phyloP scores from a whole-genome alignment of 2,113 vertebrate species.

The Lagenorhynchus albirostris region DNA sequence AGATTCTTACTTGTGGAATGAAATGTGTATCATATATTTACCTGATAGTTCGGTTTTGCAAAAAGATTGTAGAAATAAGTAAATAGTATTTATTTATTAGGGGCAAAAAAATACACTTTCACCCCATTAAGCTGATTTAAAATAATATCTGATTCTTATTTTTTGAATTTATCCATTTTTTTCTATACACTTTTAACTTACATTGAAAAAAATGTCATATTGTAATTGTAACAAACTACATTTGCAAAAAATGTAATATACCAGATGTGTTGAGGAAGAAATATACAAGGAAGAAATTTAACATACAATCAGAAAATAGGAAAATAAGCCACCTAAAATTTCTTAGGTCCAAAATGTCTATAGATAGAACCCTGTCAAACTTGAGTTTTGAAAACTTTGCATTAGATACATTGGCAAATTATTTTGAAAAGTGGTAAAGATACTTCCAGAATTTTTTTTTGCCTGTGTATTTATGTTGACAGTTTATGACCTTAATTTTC shows the following conservation, averaged over 20 bases:
- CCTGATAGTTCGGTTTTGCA: conserved; percentile 78
- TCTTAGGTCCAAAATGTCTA: conserved; percentile 17
- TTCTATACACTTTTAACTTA: background rate
- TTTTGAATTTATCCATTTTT: background rate
- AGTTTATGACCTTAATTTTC: background rate
- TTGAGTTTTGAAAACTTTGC: conserved; percentile 22
- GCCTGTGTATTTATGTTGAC: background rate
- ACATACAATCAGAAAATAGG: background rate
- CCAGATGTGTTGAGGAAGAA: background rate
- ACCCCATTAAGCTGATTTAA: conserved; percentile 22
- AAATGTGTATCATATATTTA: conserved; percentile 79
- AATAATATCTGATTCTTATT: conserved; percentile 37
- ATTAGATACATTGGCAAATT: background rate
- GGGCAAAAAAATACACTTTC: conserved; percentile 42
- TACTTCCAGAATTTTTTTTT: background rate
- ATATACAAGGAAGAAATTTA: background rate
- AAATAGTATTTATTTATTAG: conserved; percentile 59
- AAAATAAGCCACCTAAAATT: background rate
- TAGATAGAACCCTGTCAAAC: background rate
- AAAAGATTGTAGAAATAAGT: conserved; percentile 69
- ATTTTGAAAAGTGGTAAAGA: conserved; percentile 21
- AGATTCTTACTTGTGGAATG: conserved; percentile 76
- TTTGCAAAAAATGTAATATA: conserved; percentile 17
- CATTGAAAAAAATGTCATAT: background rate
- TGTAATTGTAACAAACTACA: background rate